Evolutionary conservation across 1,140 invertebrate species (phyloP).

Genomic region (Trichomalopsis sarcophagae): DNA sequence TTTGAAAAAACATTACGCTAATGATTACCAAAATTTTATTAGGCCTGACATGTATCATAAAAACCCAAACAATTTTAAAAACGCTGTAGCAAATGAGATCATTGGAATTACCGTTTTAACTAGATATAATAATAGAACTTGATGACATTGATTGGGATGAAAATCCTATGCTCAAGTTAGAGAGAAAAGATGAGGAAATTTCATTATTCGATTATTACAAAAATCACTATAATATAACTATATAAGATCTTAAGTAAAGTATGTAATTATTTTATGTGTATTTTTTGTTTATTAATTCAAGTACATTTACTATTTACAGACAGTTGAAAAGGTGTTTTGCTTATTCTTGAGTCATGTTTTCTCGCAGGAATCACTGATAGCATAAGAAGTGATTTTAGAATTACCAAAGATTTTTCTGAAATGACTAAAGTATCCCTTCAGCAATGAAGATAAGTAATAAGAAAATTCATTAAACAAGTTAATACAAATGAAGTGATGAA

Average conservation of each 20-base stretch:
- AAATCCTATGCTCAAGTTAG: constrained; percentile 79
- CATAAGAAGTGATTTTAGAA: constrained; percentile 75
- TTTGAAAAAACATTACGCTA: not conserved
- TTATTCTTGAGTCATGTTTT: constrained; percentile 90
- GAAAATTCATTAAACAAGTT: constrained; percentile 84
- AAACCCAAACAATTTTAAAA: constrained; percentile 58
- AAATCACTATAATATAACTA: constrained; percentile 79
- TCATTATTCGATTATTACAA: constrained; percentile 88
- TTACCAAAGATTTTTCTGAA: constrained; percentile 89
- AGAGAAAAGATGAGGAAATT: constrained; percentile 77
- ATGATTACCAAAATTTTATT: not conserved
- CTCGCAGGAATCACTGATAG: constrained; percentile 83
- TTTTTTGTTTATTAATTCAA: not conserved
- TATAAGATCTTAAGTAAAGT: constrained; percentile 81
- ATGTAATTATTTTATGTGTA: constrained; percentile 43
- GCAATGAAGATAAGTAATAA: constrained; percentile 80
- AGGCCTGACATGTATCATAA: constrained; percentile 53
- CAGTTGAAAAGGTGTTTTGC: constrained; percentile 76
- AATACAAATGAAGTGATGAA: constrained; percentile 77
- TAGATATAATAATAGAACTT: constrained; percentile 93
- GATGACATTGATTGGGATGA: constrained; percentile 89
- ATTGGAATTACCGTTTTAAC: constrained; percentile 84
- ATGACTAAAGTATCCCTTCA: constrained; percentile 87
- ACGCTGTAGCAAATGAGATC: constrained; percentile 57
- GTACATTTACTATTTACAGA: constrained; percentile 62